Percentiles rank a stretch among this genome's conserved stretches.
Conservation (phyloP, 2,888 invertebrate genomes). For the Apotomis betuletana region DNA sequence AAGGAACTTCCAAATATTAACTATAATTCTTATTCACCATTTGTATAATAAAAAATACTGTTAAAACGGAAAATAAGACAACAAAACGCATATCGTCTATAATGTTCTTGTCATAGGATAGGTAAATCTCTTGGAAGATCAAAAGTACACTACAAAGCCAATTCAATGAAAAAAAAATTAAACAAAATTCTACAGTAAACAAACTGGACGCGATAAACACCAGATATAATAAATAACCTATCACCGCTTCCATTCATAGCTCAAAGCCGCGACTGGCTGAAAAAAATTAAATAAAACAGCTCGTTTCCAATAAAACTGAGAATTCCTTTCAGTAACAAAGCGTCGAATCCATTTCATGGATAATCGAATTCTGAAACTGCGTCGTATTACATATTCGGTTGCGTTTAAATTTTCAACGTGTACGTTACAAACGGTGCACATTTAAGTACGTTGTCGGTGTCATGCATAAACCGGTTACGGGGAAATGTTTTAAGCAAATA, state of each 20-base stretch:
- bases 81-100: too few relatives aligned
- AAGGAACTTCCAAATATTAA: too few relatives aligned
- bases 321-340: slow-evolving; percentile 42
- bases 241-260: slow-evolving; percentile 8
- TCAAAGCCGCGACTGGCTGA: slow-evolving; percentile 15
- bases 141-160: neutral
- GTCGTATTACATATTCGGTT: slow-evolving; percentile 42
- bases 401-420: slow-evolving; percentile 36
- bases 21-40: too few relatives aligned
- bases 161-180: neutral
- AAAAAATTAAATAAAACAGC: slow-evolving; percentile 34
- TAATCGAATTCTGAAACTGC: slow-evolving; percentile 43
- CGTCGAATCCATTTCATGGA: slow-evolving; percentile 44
- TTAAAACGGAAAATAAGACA: too few relatives aligned
- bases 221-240: slow-evolving; percentile 8
- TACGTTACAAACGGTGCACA: slow-evolving; percentile 16
- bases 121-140: too few relatives aligned
- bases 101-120: too few relatives aligned
- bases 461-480: neutral
- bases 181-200: too few relatives aligned
- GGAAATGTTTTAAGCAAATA: slow-evolving; percentile 7
- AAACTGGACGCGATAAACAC: neutral
- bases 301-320: slow-evolving; percentile 33
- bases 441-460: slow-evolving; percentile 5
- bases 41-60: too few relatives aligned